These are phyloP conservation scores for Drosophila lini DNA, from an alignment of 1,140 invertebrate species.

Conservation along the genomic window DNA sequence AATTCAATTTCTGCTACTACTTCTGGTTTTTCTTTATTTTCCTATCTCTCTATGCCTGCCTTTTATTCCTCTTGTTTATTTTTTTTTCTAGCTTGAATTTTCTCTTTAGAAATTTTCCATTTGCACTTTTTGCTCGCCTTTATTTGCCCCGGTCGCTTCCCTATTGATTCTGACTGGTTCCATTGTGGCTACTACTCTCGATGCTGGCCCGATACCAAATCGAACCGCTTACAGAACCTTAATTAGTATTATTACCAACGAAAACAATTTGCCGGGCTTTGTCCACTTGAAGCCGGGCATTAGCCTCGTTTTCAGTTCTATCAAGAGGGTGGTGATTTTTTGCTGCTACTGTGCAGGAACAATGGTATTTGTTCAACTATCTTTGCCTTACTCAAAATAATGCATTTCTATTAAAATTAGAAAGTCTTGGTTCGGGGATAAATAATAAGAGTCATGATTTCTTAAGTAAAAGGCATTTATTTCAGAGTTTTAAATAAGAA, in stretches of 20 bases:
- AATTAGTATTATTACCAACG: conserved; percentile 78
- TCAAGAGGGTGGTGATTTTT: conserved; percentile 3
- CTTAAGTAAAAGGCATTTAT: not conserved
- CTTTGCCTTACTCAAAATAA: conserved; percentile 14
- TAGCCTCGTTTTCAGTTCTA: conserved; percentile 63
- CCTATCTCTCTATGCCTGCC: conserved; percentile 6
- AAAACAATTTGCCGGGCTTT: conserved; percentile 75
- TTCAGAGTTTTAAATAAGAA: not conserved
- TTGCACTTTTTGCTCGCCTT: conserved; percentile 40
- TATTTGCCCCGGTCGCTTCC: conserved; percentile 44
- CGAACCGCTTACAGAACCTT: conserved; percentile 59
- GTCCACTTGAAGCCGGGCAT: conserved; percentile 44
- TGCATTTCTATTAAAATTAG: conserved; percentile 18
- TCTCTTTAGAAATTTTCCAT: conserved; percentile 67
- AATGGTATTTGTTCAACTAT: conserved; percentile 15
- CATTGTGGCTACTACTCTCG: conserved; percentile 13
- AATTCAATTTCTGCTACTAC: conserved; percentile 47
- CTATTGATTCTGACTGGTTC: conserved; percentile 52
- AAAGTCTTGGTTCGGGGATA: not conserved
- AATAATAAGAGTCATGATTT: not conserved
- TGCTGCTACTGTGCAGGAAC: conserved; percentile 17
- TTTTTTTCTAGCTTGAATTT: conserved; percentile 42
- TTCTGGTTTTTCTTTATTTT: conserved; percentile 26
- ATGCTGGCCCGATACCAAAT: conserved; percentile 32
- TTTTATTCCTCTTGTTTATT: conserved; percentile 36